A percentile compares a stretch with the other conserved stretches of the same genome.
phyloP scores from a whole-genome alignment of 2,797 vertebrate species.

The Sebastes variabilis region DNA sequence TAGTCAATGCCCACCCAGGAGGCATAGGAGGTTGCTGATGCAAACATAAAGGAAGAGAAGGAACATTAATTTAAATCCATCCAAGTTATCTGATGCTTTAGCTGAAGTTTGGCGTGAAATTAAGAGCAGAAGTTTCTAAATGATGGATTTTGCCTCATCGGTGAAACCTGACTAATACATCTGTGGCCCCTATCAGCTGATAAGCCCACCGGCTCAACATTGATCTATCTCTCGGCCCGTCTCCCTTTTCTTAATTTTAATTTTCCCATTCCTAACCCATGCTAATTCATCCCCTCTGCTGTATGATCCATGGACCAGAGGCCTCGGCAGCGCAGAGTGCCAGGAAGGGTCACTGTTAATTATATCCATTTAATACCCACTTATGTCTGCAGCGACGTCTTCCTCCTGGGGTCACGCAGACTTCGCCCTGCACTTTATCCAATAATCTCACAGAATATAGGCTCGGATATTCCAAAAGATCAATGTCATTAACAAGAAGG shows the following conservation, averaged over 20 bases:
- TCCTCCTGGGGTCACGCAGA: slow-evolving; percentile 82
- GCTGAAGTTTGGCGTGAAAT: slow-evolving; percentile 30
- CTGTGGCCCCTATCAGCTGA: slow-evolving; percentile 63
- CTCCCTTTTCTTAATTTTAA: slow-evolving; percentile 73
- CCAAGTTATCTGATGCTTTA: neutral
- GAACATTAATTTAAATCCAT: neutral
- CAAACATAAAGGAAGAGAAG: slow-evolving; percentile 18
- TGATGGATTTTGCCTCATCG: slow-evolving; percentile 43
- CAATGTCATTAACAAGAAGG: slow-evolving; percentile 86
- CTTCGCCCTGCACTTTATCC: slow-evolving; percentile 85
- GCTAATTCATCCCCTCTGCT: slow-evolving; percentile 79
- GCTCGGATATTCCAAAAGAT: slow-evolving; percentile 85
- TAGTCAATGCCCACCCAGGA: slow-evolving; percentile 35
- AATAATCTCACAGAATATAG: slow-evolving; percentile 88
- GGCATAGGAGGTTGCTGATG: slow-evolving; percentile 14
- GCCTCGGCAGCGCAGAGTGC: slow-evolving; percentile 74
- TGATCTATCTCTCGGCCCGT: slow-evolving; percentile 66
- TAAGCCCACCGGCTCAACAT: slow-evolving; percentile 72
- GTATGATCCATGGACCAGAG: slow-evolving; percentile 77
- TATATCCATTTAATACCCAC: slow-evolving; percentile 90
- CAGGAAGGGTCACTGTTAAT: slow-evolving; percentile 88
- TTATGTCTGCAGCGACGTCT: slow-evolving; percentile 83
- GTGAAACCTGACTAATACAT: slow-evolving; percentile 33
- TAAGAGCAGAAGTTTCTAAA: slow-evolving; percentile 53
- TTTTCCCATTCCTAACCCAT: slow-evolving; percentile 76